Percentiles rank a stretch among this genome's conserved stretches.
These are phyloP conservation scores for Rousettus madagascariensis DNA, from an alignment of 2,797 vertebrate genomes.

Conservation along the genomic window DNA sequence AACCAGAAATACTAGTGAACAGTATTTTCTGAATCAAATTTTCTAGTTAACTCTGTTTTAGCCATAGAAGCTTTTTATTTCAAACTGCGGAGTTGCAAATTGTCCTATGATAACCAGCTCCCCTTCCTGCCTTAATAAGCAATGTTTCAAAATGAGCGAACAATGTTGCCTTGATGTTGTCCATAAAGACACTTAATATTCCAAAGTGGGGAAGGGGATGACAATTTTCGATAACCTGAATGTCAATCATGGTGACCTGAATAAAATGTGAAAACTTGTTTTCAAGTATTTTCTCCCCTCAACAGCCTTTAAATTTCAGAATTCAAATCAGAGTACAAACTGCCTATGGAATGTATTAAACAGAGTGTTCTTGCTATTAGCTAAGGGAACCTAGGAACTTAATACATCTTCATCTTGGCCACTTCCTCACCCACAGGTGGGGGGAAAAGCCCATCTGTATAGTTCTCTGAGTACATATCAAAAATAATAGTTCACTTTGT, in stretches of 20 bases:
- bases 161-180: neutral
- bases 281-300: neutral
- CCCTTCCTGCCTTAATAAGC: neutral
- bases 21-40: neutral
- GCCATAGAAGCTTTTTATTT: neutral
- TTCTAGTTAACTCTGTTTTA: constrained; percentile 24
- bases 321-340: neutral
- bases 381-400: neutral
- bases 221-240: neutral
- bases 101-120: neutral
- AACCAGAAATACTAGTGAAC: neutral
- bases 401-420: neutral
- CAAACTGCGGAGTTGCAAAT: neutral
- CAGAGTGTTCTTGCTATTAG: neutral
- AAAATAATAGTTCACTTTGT: neutral
- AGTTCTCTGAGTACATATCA: neutral
- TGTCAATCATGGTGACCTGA: neutral
- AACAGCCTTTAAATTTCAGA: neutral
- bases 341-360: neutral
- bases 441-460: neutral
- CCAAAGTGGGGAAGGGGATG: neutral
- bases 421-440: neutral
- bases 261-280: neutral
- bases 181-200: neutral
- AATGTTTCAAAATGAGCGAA: neutral